Conservation (phyloP, 2,113 vertebrate genomes). For the Crotalus tigris region DNA sequence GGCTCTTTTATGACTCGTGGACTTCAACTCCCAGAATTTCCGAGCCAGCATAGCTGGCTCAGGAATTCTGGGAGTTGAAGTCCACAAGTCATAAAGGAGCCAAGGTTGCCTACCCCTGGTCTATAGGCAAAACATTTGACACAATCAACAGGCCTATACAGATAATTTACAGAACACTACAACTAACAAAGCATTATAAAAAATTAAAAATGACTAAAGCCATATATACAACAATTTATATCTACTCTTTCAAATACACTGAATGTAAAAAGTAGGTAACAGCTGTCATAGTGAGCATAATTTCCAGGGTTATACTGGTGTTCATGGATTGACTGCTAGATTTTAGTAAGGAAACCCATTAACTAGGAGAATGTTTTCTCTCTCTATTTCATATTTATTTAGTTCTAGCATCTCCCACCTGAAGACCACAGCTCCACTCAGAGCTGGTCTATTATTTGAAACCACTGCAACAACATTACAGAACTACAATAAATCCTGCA, state of each 20-base stretch:
- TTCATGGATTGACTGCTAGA: not conserved
- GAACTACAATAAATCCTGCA: not conserved
- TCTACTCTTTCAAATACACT: not conserved
- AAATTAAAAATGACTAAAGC: not conserved
- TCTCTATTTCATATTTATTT: not conserved
- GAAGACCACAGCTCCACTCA: conserved; percentile 10
- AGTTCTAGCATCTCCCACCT: not conserved
- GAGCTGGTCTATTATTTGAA: not conserved
- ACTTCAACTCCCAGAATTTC: no score
- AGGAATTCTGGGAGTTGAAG: no score
- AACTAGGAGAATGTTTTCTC: not conserved
- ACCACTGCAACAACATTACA: not conserved
- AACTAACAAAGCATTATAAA: not conserved
- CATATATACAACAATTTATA: not conserved
- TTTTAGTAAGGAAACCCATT: not conserved
- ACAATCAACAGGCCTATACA: not conserved
- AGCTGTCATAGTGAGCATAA: not conserved
- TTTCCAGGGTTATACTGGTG: not conserved
- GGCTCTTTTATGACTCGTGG: no score
- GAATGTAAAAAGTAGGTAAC: not conserved
- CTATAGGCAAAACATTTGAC: not conserved
- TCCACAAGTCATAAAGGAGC: no score
- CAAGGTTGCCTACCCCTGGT: no score
- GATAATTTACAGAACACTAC: not conserved
- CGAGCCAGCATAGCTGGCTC: no score